These are phyloP conservation scores for Vireo griseus DNA, from an alignment of 2,797 vertebrate genomes.

Conservation along the genomic window DNA sequence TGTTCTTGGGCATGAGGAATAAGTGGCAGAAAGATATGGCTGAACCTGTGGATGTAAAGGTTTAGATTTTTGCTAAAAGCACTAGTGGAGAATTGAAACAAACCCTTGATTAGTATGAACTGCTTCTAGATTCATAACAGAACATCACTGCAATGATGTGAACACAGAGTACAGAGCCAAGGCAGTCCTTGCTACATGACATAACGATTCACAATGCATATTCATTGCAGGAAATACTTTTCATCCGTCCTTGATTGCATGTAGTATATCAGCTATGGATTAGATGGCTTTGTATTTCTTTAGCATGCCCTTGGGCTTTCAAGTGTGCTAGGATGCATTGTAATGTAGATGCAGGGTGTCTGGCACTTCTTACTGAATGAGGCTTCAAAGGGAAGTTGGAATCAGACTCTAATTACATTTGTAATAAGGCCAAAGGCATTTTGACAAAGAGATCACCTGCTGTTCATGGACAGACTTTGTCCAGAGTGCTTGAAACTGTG, in stretches of 20 bases:
- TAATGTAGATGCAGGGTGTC: constrained; percentile 41
- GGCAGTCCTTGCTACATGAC: background rate
- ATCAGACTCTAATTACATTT: constrained; percentile 8
- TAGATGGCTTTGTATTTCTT: constrained; percentile 26
- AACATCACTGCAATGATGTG: background rate
- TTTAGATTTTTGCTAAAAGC: background rate
- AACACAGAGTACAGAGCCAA: background rate
- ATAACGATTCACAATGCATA: background rate
- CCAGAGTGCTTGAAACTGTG: fast-evolving
- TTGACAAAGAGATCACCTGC: constrained; percentile 1
- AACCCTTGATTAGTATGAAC: background rate
- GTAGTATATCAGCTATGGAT: constrained; percentile 25
- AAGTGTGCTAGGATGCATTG: constrained; percentile 10
- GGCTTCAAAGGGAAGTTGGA: constrained; percentile 32
- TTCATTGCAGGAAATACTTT: constrained; percentile 40
- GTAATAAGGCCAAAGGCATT: background rate
- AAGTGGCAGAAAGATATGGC: background rate
- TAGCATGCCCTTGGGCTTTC: constrained; percentile 25
- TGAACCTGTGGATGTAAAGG: background rate
- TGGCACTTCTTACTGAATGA: constrained; percentile 32
- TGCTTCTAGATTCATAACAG: background rate
- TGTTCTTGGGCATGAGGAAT: background rate
- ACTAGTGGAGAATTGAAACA: background rate
- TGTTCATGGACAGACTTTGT: background rate
- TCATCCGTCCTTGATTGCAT: constrained; percentile 7